phyloP scores from a whole-genome alignment of 2,113 vertebrate species.

The Actinemys pallida region DNA sequence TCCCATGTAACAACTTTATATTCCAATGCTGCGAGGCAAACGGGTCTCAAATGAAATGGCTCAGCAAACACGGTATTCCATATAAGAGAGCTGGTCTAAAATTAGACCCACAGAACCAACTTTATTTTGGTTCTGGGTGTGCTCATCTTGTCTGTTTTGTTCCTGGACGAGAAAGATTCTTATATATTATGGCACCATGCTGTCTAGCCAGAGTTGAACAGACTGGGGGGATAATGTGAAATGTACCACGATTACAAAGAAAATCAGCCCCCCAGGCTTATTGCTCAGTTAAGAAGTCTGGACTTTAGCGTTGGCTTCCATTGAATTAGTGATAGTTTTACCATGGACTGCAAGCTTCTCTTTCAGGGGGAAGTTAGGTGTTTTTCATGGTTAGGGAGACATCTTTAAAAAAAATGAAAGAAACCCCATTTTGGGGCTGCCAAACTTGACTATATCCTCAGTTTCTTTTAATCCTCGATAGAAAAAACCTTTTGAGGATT shows the following conservation, averaged over 20 bases:
- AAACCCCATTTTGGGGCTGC: constrained; percentile 11
- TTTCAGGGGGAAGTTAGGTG: not conserved
- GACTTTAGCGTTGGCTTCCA: not conserved
- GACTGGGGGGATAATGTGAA: not conserved
- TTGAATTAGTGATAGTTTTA: not conserved
- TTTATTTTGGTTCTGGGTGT: not conserved
- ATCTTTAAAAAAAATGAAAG: constrained; percentile 16
- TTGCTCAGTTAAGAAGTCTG: not conserved
- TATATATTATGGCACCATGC: not conserved
- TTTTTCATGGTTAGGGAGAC: constrained; percentile 17
- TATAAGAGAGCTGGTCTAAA: constrained; percentile 16
- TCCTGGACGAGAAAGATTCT: not conserved
- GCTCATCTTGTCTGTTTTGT: not conserved
- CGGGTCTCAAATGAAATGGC: not conserved
- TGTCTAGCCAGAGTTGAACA: not conserved
- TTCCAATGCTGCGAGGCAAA: not conserved
- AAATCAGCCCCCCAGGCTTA: constrained; percentile 30
- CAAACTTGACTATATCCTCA: constrained; percentile 9
- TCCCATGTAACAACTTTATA: not conserved
- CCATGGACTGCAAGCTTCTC: not conserved
- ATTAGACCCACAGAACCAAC: not conserved
- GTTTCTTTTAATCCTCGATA: not conserved
- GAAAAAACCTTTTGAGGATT: constrained; percentile 20
- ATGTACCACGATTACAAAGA: not conserved
- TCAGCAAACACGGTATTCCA: not conserved